Conservation (phyloP, 1,140 invertebrate species). For the Alviniconcha marisindica region DNA sequence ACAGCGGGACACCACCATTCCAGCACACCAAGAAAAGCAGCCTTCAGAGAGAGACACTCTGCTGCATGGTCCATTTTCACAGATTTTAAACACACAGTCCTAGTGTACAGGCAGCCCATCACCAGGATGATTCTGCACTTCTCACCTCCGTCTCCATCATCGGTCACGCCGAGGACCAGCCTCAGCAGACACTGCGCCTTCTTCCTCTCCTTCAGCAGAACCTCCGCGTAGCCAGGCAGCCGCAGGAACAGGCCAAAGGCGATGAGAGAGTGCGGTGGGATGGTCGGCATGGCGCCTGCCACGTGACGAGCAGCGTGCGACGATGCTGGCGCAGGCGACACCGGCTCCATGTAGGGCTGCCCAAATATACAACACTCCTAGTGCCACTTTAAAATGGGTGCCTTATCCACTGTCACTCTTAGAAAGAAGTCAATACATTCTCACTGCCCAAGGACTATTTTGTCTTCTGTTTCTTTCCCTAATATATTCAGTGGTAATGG, state of each 20-base stretch:
- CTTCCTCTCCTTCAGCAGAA: slow-evolving; percentile 88
- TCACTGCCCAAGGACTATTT: too few species aligned
- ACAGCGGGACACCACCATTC: too few species aligned
- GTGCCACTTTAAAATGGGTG: too few species aligned
- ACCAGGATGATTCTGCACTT: slow-evolving; percentile 3
- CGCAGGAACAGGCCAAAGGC: slow-evolving; percentile 92
- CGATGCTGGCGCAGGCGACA: slow-evolving; percentile 61
- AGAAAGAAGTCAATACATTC: too few species aligned
- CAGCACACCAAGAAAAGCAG: too few species aligned
- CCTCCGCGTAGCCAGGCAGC: slow-evolving; percentile 92
- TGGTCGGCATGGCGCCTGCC: slow-evolving; percentile 75
- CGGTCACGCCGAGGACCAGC: slow-evolving; percentile 90
- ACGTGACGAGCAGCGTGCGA: slow-evolving; percentile 49
- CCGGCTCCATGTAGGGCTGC: slow-evolving; percentile 69
- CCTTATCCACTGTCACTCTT: too few species aligned
- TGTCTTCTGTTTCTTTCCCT: too few species aligned
- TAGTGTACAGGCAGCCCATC: too few species aligned
- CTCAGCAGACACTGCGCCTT: slow-evolving; percentile 90
- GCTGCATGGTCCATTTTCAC: too few species aligned
- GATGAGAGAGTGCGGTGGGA: slow-evolving; percentile 92
- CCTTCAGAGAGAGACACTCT: too few species aligned
- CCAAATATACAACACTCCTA: neutral
- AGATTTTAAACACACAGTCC: too few species aligned
- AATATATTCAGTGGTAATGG: too few species aligned
- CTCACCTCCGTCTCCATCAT: slow-evolving; percentile 91